phyloP scores from a whole-genome alignment of 1,140 invertebrate species.

The Phenacoccus solenopsis region DNA sequence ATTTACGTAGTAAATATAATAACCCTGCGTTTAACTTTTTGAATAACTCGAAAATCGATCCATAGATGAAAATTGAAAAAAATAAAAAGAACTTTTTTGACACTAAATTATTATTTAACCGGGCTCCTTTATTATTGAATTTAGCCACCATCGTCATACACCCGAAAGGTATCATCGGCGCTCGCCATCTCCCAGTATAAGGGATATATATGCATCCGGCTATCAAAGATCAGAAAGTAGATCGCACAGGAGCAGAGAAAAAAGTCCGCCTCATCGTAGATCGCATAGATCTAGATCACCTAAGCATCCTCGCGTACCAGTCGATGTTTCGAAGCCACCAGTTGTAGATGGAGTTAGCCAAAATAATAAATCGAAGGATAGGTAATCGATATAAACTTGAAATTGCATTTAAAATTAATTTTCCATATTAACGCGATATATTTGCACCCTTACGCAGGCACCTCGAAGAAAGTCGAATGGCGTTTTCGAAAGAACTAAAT shows the following conservation, averaged over 20 bases:
- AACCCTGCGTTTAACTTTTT: no score
- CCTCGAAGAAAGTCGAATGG: not conserved
- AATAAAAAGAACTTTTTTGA: no score
- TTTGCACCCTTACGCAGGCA: not conserved
- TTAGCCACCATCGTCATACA: not conserved
- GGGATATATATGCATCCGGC: not conserved
- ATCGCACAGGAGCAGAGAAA: not conserved
- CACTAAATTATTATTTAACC: no score
- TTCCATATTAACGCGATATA: no score
- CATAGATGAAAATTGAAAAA: no score
- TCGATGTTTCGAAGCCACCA: not conserved
- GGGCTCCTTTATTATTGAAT: no score
- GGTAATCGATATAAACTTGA: no score
- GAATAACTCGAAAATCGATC: no score
- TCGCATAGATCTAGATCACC: not conserved
- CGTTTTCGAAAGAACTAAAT: conserved; percentile 32
- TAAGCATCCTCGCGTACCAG: not conserved
- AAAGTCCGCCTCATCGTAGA: not conserved
- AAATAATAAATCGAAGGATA: not conserved
- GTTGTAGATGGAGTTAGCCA: not conserved
- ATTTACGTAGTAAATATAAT: no score
- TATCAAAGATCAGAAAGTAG: not conserved
- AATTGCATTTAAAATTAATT: not conserved
- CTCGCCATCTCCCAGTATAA: not conserved
- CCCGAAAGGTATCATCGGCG: not conserved